phyloP scores from a whole-genome alignment of 2,888 invertebrate genomes.

The Agrotis ipsilon region DNA sequence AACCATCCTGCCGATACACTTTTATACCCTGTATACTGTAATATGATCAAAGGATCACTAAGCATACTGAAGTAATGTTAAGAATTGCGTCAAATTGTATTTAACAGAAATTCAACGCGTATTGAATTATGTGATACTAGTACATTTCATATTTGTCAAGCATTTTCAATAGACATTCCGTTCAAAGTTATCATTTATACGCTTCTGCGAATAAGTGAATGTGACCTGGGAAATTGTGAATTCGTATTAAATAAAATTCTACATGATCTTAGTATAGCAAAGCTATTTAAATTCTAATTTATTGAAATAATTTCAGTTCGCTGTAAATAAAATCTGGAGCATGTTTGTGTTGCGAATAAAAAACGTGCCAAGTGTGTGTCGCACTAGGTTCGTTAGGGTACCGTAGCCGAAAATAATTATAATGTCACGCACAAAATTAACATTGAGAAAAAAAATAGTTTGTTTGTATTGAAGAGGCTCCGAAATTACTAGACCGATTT shows the following conservation, averaged over 20 bases:
- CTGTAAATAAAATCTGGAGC: not conserved
- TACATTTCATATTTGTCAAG: slow-evolving; percentile 9
- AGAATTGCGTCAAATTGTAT: not conserved
- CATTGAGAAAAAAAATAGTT: too few species aligned
- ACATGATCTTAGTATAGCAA: not conserved
- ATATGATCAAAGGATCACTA: not conserved
- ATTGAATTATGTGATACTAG: slow-evolving; percentile 1
- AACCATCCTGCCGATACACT: too few species aligned
- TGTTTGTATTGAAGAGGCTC: too few species aligned
- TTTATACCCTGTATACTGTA: too few species aligned
- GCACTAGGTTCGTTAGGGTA: too few species aligned
- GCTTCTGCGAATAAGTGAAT: slow-evolving; percentile 21
- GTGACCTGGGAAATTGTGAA: not conserved
- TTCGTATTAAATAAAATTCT: not conserved
- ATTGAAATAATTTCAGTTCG: too few species aligned
- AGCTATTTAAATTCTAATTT: not conserved
- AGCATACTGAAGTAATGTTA: too few species aligned
- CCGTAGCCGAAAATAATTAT: too few species aligned
- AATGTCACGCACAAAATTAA: too few species aligned
- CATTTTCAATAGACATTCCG: slow-evolving; percentile 19
- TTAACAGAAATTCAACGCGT: not conserved
- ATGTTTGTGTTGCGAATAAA: not conserved
- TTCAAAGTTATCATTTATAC: slow-evolving; percentile 19
- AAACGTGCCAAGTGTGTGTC: too few species aligned
- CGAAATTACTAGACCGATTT: too few species aligned